Base-by-base conservation (phyloP, 2,888 invertebrate species). In the Metallyticus violacea region DNA sequence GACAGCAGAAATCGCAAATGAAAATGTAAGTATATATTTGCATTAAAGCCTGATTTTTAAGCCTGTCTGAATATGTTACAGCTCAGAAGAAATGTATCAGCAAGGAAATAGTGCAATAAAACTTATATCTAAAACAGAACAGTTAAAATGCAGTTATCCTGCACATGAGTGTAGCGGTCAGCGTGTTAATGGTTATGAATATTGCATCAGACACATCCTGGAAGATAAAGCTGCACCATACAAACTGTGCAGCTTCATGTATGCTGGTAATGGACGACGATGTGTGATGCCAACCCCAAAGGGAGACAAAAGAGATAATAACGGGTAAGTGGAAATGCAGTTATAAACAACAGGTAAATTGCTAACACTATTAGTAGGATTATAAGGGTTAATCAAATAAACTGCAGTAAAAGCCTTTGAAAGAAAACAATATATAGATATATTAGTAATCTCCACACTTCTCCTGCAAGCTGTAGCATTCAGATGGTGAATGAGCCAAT, bases 181-280 rank as follows among this genome's bases (percentile, higher is more conserved):
- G 0, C 94, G 95, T 80, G 91, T 97, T 0, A 94, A 96, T 7
- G 96, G 96, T 0, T 95, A 95, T 88, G 94, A 94, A 88, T 97
- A 95, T 91, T 99, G 98, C 90, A 93, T 94, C 5, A 93, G 95
- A 4, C 99, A 99, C 90, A 97, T 98, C 88, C 92, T 98, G 84
- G 94, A 95, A 89, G 98, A 99, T 91, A 94, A 96, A 6, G 93
- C 92, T 15, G 97, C 98, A 0, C 97, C 98, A 0, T 99, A 95
- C 91, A 95, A 95, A 88, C 97, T 96, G 89, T 99, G 99, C 91
- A 93, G 94, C 0, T 96, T 94, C 91, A 93, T 95, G 88, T 94
- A 94, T 91, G 89, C 94, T 30, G 94, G 93, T 85, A 96, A 95
- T 88, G 95, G 95, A 0, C 95, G 96, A 89, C 93, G 96, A 88